Conservation (phyloP, 2,888 invertebrate genomes). For the Scaptomyza reducta region DNA sequence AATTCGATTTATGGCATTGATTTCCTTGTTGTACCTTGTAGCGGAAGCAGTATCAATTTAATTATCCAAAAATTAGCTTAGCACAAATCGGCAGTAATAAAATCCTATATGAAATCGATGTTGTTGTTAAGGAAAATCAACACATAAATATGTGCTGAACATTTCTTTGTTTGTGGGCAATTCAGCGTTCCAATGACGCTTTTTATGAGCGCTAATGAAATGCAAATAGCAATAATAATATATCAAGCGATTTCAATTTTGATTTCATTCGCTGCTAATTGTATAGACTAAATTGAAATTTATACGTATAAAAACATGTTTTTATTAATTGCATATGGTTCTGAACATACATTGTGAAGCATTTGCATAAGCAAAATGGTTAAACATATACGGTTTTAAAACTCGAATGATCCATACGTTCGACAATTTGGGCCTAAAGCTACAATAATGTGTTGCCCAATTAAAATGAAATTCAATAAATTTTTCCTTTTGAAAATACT, state of each 20-base stretch:
- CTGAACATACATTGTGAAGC: not conserved
- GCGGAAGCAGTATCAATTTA: slow-evolving; percentile 71
- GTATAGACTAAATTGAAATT: slow-evolving; percentile 36
- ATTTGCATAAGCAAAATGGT: slow-evolving; percentile 22
- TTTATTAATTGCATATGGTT: slow-evolving; percentile 51
- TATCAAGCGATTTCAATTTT: slow-evolving; percentile 45
- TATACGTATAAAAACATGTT: slow-evolving; percentile 46
- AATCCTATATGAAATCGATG: slow-evolving; percentile 36
- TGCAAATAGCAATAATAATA: slow-evolving; percentile 58
- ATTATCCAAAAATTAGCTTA: slow-evolving; percentile 60
- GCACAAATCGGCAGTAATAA: slow-evolving; percentile 45
- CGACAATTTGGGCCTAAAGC: slow-evolving; percentile 33
- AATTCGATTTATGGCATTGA: slow-evolving; percentile 32
- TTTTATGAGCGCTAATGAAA: slow-evolving; percentile 57
- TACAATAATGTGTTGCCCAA: slow-evolving; percentile 57
- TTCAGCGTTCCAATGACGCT: slow-evolving; percentile 53
- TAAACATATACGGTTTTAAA: slow-evolving; percentile 9
- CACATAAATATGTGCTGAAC: slow-evolving; percentile 12
- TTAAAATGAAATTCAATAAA: slow-evolving; percentile 61
- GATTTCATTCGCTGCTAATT: slow-evolving; percentile 63
- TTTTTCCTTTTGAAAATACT: slow-evolving; percentile 45
- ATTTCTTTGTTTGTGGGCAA: slow-evolving; percentile 21
- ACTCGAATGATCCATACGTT: not conserved
- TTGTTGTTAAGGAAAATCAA: slow-evolving; percentile 36
- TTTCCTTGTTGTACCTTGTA: slow-evolving; percentile 48